Percentiles rank a stretch among this genome's conserved stretches.
phyloP scores from a whole-genome alignment of 2,113 vertebrate species.

The Myotis davidii region DNA sequence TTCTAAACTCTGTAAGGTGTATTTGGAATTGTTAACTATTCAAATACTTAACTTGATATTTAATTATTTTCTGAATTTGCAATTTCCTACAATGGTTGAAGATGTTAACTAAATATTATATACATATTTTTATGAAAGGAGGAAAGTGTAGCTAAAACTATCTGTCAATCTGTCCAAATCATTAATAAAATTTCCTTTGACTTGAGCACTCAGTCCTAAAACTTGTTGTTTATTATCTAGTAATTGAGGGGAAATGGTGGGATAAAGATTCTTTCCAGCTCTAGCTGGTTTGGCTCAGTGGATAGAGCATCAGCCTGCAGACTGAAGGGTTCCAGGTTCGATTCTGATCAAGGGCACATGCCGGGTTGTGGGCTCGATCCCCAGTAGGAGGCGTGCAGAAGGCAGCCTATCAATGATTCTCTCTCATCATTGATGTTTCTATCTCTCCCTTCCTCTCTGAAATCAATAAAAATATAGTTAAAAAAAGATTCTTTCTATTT shows the following conservation, averaged over 20 bases:
- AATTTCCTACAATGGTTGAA: neutral
- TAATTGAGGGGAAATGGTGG: neutral
- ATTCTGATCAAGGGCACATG: too few species aligned
- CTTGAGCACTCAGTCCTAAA: neutral
- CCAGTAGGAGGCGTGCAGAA: too few species aligned
- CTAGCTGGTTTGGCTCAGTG: too few species aligned
- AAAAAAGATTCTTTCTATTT: neutral
- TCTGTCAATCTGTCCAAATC: neutral
- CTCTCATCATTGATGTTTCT: too few species aligned
- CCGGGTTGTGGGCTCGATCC: too few species aligned
- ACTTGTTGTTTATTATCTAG: neutral
- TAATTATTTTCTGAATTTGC: constrained; percentile 49
- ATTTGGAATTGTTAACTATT: constrained; percentile 6
- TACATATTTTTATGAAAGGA: neutral
- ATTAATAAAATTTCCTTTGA: neutral
- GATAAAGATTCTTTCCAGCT: neutral
- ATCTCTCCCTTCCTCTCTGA: too few species aligned
- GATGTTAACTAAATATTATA: neutral
- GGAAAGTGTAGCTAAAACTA: neutral
- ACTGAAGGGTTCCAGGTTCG: too few species aligned
- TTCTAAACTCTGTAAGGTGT: neutral
- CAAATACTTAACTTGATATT: constrained; percentile 16
- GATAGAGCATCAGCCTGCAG: too few species aligned
- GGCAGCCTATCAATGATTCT: too few species aligned
- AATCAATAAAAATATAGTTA: too few species aligned